Evolutionary conservation across 2,888 invertebrate species (phyloP), one percentile per base, ranked within the genome.

Genomic region (Lasioglossum pauxillum): DNA sequence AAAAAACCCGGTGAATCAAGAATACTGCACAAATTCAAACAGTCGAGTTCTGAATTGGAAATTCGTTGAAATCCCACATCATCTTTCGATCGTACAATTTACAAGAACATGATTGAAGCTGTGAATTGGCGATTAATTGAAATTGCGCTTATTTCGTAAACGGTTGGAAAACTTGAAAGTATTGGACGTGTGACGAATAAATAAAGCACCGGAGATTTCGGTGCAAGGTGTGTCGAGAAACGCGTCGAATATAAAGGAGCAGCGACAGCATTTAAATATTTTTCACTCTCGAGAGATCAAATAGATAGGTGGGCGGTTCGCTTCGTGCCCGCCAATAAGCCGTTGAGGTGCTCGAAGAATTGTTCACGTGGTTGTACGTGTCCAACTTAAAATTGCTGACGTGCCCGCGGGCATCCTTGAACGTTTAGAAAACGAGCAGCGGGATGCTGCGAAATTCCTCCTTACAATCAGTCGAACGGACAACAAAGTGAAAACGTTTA

Each of bases 301-400:
- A 90, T 84, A 91, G 94, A 95, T 95, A 94, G 90, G 91, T 85
- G 86, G 90, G 92, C 84, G 91, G 90, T 91, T 92, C 89, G 91
- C 92, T 94, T 92, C 94, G 94, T 95, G 94, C 93, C 92, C 93
- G 91, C 93, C 93, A 94, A 94, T 94, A 95, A 95, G 93, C 93
- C 90, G 87, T 88, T 86, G 80, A 83, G 78, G 83, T 85, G 85
- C 90, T 90, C 84, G 84, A 91, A 85, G 84, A 78, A 81, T 82
- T 80, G 77, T 82, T 87, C 84, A 60, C 86, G 88, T 71, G 86
- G 80, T 53, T 91, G 85, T 89, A 91, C 82, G 86, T 87, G 83
- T 90, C 87, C 87, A 85, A 91, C 81, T 90, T 80, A 84, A 92
- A 93, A 89, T 83, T 90, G 93, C 93, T 92, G 92, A 93, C 91